Evolutionary conservation across 2,888 invertebrate species (phyloP), one percentile per base, ranked within the genome.

Genomic region (Teinopalpus imperialis): DNA sequence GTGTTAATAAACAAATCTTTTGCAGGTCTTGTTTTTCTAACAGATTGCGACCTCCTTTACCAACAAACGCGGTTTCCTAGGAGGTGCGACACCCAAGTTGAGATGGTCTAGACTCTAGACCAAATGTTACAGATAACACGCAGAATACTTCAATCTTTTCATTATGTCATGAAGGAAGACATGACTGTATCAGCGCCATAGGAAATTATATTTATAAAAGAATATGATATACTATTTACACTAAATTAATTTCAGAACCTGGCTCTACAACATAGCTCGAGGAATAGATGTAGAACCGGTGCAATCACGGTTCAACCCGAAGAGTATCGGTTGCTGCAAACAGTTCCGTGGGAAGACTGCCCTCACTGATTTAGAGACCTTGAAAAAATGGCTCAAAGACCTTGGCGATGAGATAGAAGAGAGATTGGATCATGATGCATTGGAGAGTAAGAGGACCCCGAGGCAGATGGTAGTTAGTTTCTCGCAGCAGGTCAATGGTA

Each of bases 241-340:
- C 3, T 21, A n/a, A n/a, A n/a, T n/a, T n/a, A n/a, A n/a, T 35
- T 34, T 21, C 65, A 96, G 96, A 7, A 82, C 90, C 2, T 98
- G 97, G 97, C 69, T 98, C 18, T 95, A 94, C 72, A 93, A 95
- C 59, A 93, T 98, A 51, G 94, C 95, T 1, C 91, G 94, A 51
- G 98, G 98, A 1, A 91, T 95, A 42, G 97, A 98, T 67, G 77
- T 92, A 51, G 98, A 98, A 64, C 93, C 95, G 7, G 98, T 99
- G 0, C 93, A 92, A 48, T 92, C 94, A 0, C 91, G 97, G 53
- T 93, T 97, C 51, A 91, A 97, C 43, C 91, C 97, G 0, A 98
- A 98, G 78, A 98, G 98, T 40, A 97, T 99, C 59, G 98, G 98
- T 0, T 98, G 98, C 65, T 96, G 97, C 71, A 99, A 99, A 81